Percentiles rank a stretch among this genome's conserved stretches.
Conservation (phyloP, 2,888 invertebrate species). For the Eristalis tenax region DNA sequence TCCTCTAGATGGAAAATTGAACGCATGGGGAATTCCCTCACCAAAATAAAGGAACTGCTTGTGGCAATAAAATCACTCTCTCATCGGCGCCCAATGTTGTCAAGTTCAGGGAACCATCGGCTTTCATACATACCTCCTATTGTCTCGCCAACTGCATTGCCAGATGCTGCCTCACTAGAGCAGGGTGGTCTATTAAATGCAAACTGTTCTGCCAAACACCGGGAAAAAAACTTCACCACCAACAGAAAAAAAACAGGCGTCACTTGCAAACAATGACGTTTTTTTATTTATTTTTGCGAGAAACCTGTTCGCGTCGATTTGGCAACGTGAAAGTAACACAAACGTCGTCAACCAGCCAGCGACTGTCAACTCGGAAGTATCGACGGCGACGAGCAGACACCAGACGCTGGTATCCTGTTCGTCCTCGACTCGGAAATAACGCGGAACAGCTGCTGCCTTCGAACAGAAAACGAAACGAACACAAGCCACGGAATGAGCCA, state of each 20-base stretch:
- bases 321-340: constrained; percentile 2
- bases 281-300: too few relatives aligned
- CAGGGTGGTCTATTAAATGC: not conserved
- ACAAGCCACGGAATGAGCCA: not conserved
- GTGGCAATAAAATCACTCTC: too few relatives aligned
- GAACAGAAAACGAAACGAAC: not conserved
- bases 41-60: too few relatives aligned
- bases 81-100: too few relatives aligned
- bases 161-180: not conserved
- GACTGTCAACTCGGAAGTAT: not conserved
- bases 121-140: not conserved
- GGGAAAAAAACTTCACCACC: not conserved
- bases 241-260: not conserved
- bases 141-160: not conserved
- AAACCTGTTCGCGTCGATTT: not conserved
- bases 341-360: constrained; percentile 8
- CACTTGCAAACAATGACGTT: not conserved
- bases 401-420: constrained; percentile 31
- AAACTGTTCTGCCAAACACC: not conserved
- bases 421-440: not conserved
- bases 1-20: too few relatives aligned
- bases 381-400: not conserved
- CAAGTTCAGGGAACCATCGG: too few relatives aligned
- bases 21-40: too few relatives aligned
- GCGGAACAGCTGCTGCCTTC: constrained; percentile 22